Conservation (phyloP, 92 coral and sea anemone genomes). For the Hydrozoanthus gracilis region DNA sequence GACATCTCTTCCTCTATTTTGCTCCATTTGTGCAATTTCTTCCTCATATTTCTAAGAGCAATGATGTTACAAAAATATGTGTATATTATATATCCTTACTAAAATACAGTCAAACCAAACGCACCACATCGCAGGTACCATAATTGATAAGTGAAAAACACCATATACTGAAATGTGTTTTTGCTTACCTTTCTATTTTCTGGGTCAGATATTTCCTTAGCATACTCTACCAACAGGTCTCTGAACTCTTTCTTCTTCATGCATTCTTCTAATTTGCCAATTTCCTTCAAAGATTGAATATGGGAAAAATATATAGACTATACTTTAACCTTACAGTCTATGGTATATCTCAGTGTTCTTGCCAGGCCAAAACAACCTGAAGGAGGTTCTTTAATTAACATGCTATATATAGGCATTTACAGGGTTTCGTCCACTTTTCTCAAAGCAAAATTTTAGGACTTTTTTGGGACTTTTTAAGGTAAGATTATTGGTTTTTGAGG, state of each 20-base stretch:
- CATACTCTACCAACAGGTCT: slow-evolving; percentile 90
- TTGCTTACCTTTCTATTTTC: slow-evolving; percentile 84
- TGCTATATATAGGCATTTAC: too few species aligned
- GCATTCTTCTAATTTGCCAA: slow-evolving; percentile 85
- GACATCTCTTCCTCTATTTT: slow-evolving; percentile 88
- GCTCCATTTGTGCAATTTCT: slow-evolving; percentile 94
- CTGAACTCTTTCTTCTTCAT: slow-evolving; percentile 94
- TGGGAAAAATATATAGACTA: background rate
- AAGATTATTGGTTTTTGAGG: too few species aligned
- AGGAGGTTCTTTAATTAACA: too few species aligned
- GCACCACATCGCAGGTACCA: too few species aligned
- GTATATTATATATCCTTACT: too few species aligned
- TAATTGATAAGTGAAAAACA: background rate
- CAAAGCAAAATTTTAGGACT: too few species aligned
- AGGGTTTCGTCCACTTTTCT: too few species aligned
- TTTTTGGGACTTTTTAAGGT: too few species aligned
- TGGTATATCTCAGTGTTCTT: background rate
- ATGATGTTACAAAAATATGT: too few species aligned
- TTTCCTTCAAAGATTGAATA: slow-evolving; percentile 59
- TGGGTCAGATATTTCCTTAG: slow-evolving; percentile 96
- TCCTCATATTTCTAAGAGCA: slow-evolving; percentile 87
- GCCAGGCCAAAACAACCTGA: too few species aligned
- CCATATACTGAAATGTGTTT: too few species aligned
- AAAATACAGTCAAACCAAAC: too few species aligned
- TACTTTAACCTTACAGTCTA: background rate